Evolutionary conservation across 2,888 invertebrate species (phyloP).

Genomic region (Pomacea canaliculata): DNA sequence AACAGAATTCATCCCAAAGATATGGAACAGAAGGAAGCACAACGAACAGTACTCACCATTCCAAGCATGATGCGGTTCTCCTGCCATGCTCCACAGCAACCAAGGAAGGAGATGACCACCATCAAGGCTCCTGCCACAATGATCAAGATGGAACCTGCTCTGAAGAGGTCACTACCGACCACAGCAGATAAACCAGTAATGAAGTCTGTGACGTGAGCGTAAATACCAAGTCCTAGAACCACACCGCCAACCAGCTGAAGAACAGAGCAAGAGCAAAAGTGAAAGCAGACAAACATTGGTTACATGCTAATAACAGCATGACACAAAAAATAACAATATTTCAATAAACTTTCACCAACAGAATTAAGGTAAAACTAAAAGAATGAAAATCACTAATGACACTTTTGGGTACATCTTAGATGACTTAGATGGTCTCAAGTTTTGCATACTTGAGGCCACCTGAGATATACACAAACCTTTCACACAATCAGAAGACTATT

Average conservation of each 20-base stretch:
- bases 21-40: no score
- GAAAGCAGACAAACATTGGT: not conserved
- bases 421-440: no score
- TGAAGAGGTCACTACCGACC: conserved; percentile 23
- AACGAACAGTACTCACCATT: conserved; percentile 21
- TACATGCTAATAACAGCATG: not conserved
- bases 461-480: no score
- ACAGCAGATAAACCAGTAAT: conserved; percentile 9
- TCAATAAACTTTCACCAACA: no score
- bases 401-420: no score
- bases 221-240: conserved; percentile 29
- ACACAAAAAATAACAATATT: no score
- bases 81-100: conserved; percentile 26
- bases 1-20: no score
- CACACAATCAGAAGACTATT: no score
- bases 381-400: no score
- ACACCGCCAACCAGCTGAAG: conserved; percentile 24
- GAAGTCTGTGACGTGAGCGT: conserved; percentile 15
- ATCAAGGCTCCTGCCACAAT: conserved; percentile 25
- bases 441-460: no score
- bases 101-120: conserved; percentile 21
- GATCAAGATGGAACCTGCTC: conserved; percentile 20
- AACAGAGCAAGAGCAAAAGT: not conserved
- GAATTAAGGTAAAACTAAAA: no score
- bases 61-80: conserved; percentile 29